Conservation (phyloP, 2,797 vertebrate genomes). For the Emydoidea blandingii region DNA sequence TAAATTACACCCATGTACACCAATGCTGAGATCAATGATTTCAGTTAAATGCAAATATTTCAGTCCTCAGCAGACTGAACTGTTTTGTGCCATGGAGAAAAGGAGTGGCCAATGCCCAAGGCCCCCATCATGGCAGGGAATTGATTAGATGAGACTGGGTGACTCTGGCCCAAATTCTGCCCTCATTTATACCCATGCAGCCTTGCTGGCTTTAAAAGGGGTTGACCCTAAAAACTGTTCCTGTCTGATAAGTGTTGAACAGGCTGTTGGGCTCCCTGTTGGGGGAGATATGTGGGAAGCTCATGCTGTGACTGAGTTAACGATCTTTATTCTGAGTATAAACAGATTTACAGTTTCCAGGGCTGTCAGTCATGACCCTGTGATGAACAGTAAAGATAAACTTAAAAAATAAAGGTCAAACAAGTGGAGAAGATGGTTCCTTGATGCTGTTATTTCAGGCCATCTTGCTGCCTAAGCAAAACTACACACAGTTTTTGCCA, state of each 20-base stretch:
- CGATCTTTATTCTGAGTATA: neutral
- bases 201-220: neutral
- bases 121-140: neutral
- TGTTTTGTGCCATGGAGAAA: neutral
- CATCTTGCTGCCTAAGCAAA: slow-evolving; percentile 53
- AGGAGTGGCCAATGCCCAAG: neutral
- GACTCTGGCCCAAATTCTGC: neutral
- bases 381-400: slow-evolving; percentile 44
- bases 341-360: neutral
- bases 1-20: neutral
- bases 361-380: slow-evolving; percentile 29
- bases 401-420: slow-evolving; percentile 28
- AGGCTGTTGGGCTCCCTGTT: neutral
- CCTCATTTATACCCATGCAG: slow-evolving; percentile 19
- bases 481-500: slow-evolving; percentile 3
- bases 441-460: slow-evolving; percentile 31
- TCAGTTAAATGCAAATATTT: neutral
- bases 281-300: neutral
- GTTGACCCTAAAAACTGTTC: slow-evolving; percentile 35
- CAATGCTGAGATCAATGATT: neutral
- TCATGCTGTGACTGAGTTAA: neutral
- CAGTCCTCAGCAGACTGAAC: neutral
- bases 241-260: slow-evolving; percentile 7
- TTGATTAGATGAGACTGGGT: neutral
- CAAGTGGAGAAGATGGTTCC: neutral